A percentile compares a stretch with the other conserved stretches of the same genome.
Conservation (phyloP, 30 jellyfish, hydroid and myxozoan genomes). For the Turritopsis rubra region DNA sequence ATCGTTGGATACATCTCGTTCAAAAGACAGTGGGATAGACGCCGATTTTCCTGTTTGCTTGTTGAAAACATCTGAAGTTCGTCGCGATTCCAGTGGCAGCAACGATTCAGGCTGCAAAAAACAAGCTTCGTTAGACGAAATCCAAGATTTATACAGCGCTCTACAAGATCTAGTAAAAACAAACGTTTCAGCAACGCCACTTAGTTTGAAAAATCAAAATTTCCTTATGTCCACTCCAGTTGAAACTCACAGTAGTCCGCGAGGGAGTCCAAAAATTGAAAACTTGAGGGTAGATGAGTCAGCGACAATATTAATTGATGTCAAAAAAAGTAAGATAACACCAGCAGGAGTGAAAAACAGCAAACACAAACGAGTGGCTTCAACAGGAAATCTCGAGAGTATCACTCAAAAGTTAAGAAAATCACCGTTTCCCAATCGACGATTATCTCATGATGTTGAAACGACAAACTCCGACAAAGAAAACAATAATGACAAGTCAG, state of each 20-base stretch:
- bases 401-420: background rate
- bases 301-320: background rate
- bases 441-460: constrained; percentile 18
- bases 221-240: background rate
- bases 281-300: background rate
- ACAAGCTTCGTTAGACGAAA: constrained; percentile 72
- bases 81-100: constrained; percentile 5
- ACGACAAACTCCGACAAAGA: background rate
- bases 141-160: constrained; percentile 80
- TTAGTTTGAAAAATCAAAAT: background rate
- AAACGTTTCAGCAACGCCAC: constrained; percentile 22
- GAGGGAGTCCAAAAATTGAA: background rate
- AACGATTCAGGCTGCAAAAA: constrained; percentile 23
- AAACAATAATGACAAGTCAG: background rate
- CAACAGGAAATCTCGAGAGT: background rate
- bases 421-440: constrained; percentile 15
- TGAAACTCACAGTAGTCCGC: constrained; percentile 8
- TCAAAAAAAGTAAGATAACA: background rate
- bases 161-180: constrained; percentile 65
- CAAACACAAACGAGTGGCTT: constrained; percentile 7
- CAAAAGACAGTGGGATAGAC: background rate
- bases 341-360: background rate
- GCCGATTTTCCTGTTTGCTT: background rate
- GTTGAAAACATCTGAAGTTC: background rate
- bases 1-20: background rate